phyloP scores from a whole-genome alignment of 1,140 invertebrate genomes.

The Drosophila pachea region DNA sequence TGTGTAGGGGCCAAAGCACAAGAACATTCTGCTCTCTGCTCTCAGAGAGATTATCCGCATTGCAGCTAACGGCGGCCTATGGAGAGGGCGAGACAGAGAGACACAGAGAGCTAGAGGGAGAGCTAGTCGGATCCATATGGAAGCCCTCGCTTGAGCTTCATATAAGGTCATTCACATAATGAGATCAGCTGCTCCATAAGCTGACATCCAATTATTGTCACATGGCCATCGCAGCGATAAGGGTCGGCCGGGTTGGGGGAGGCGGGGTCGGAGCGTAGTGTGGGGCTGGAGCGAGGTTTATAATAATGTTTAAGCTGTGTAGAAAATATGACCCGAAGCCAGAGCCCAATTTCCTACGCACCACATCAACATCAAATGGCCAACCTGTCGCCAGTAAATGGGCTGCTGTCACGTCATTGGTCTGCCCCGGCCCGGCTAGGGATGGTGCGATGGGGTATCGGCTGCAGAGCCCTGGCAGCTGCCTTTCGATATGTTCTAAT shows the following conservation, averaged over 20 bases:
- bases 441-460: too few species aligned
- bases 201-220: constrained; percentile 22
- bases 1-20: too few species aligned
- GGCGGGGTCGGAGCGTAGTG: too few species aligned
- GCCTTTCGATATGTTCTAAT: too few species aligned
- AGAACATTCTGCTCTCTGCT: too few species aligned
- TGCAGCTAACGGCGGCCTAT: too few species aligned
- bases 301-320: constrained; percentile 27
- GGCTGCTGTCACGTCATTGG: constrained; percentile 65
- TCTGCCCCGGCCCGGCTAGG: constrained; percentile 18
- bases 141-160: too few species aligned
- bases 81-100: neutral
- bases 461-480: too few species aligned
- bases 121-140: neutral
- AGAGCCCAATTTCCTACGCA: constrained; percentile 61
- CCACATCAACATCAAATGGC: constrained; percentile 56
- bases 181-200: constrained; percentile 7
- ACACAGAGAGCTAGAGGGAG: neutral
- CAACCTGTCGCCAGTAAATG: constrained; percentile 72
- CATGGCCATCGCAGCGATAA: neutral
- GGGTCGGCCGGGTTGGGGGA: too few species aligned
- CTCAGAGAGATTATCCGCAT: too few species aligned
- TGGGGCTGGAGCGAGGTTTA: constrained; percentile 16
- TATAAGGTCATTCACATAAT: neutral
- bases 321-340: constrained; percentile 31